Evolutionary conservation across 2,113 vertebrate genomes (phyloP).

Genomic region (Antechinus flavipes): DNA sequence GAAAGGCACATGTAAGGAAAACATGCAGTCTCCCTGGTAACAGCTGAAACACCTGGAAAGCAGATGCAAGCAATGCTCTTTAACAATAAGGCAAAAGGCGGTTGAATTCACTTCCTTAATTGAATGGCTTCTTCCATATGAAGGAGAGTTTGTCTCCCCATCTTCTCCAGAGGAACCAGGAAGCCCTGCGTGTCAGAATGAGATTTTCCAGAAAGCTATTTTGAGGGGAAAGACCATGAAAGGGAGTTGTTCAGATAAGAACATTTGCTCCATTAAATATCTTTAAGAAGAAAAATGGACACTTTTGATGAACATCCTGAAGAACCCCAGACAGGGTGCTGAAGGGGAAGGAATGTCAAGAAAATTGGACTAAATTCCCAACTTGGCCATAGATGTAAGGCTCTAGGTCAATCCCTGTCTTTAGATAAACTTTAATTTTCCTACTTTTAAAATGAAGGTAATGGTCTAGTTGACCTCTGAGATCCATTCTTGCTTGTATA

Average conservation of each 20-base stretch:
- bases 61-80: neutral
- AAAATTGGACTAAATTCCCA: neutral
- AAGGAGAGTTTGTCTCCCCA: neutral
- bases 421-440: neutral
- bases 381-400: neutral
- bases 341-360: neutral
- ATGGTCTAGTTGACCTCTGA: neutral
- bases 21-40: neutral
- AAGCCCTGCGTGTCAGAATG: neutral
- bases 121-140: neutral
- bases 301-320: neutral
- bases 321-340: neutral
- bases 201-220: neutral
- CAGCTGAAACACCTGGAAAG: neutral
- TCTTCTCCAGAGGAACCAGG: neutral
- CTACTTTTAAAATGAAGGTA: neutral
- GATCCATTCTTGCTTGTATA: neutral
- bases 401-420: neutral
- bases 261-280: neutral
- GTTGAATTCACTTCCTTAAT: neutral
- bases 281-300: neutral
- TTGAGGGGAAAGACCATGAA: neutral
- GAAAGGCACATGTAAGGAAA: neutral
- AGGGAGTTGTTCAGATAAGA: neutral
- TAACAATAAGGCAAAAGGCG: neutral